Conservation (phyloP, 2,797 vertebrate species). For the Salmo trutta region DNA sequence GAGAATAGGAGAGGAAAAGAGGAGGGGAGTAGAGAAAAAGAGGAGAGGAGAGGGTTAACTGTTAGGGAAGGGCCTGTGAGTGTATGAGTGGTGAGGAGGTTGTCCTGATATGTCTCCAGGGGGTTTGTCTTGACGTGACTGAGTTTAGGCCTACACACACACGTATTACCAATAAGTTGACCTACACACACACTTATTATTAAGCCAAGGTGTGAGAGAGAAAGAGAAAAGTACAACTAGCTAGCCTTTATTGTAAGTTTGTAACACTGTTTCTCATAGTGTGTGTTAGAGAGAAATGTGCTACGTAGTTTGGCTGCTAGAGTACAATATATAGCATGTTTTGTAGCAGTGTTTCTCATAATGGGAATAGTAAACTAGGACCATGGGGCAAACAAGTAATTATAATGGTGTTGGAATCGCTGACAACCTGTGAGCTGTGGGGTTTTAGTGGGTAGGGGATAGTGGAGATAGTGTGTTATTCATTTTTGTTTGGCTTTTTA, state of each 20-base stretch:
- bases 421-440: slow-evolving; percentile 34
- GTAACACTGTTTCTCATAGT: neutral
- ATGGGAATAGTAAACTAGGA: slow-evolving; percentile 16
- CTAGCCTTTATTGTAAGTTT: neutral
- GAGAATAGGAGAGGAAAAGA: too few species aligned
- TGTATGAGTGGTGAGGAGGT: neutral
- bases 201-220: neutral
- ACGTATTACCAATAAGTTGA: too few species aligned
- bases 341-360: slow-evolving; percentile 5
- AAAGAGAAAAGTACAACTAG: too few species aligned
- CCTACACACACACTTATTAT: neutral
- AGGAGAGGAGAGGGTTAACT: neutral
- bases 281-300: neutral
- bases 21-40: neutral
- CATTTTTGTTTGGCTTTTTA: slow-evolving; percentile 57
- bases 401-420: slow-evolving; percentile 39
- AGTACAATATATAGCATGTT: neutral
- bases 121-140: neutral
- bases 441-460: slow-evolving; percentile 48
- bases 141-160: neutral
- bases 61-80: neutral
- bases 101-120: slow-evolving; percentile 1
- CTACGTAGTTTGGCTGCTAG: slow-evolving; percentile 11
- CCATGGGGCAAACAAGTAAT: slow-evolving; percentile 42
- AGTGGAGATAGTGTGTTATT: slow-evolving; percentile 47